A percentile compares a stretch with the other conserved stretches of the same genome.
phyloP scores from a whole-genome alignment of 2,113 vertebrate genomes.

The Sapajus apella region DNA sequence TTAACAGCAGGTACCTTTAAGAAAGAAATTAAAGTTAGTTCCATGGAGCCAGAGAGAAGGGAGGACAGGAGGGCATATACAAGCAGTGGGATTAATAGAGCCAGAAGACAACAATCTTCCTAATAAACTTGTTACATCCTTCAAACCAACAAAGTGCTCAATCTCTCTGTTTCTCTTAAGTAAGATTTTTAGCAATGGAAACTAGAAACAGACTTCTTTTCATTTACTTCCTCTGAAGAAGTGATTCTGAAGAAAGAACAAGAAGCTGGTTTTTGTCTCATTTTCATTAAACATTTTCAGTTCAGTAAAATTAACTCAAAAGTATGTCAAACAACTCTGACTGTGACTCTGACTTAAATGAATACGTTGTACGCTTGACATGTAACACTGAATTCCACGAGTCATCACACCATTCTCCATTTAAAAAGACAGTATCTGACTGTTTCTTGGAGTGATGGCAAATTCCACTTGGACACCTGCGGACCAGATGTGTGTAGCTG shows the following conservation, averaged over 20 bases:
- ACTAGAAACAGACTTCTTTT: neutral
- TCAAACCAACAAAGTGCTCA: neutral
- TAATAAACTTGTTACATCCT: neutral
- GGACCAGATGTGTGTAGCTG: slow-evolving; percentile 3
- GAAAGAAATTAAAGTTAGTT: neutral
- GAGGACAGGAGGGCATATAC: too few species aligned
- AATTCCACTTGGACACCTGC: slow-evolving; percentile 64
- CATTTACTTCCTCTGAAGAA: neutral
- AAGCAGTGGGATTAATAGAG: neutral
- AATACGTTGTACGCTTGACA: neutral
- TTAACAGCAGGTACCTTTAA: neutral
- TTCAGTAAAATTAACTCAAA: neutral
- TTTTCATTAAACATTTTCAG: neutral
- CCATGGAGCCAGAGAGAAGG: neutral
- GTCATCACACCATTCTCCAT: slow-evolving; percentile 39
- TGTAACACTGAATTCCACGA: slow-evolving; percentile 19
- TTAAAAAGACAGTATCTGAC: slow-evolving; percentile 51
- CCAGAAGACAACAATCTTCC: neutral
- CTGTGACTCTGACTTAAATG: neutral
- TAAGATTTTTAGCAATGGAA: neutral
- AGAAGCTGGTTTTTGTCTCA: neutral
- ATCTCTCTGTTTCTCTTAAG: neutral
- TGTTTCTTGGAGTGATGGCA: neutral
- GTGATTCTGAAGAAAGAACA: neutral
- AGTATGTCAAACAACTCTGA: neutral